Evolutionary conservation across 2,888 invertebrate species (phyloP).

Genomic region (Dione juno): DNA sequence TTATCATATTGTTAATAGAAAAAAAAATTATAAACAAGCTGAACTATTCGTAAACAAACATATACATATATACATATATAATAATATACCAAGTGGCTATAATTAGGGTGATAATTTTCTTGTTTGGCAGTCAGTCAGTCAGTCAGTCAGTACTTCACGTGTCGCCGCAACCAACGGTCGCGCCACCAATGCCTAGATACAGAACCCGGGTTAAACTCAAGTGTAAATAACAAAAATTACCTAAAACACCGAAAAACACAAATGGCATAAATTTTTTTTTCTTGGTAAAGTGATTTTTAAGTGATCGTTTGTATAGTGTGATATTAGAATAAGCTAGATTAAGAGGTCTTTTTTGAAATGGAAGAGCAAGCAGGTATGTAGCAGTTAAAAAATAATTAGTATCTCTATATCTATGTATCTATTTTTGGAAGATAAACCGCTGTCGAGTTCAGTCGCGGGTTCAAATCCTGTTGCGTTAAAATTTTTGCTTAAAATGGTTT

Average conservation of each 20-base stretch:
- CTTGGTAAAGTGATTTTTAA: slow-evolving; percentile 44
- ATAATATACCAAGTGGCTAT: not conserved
- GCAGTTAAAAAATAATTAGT: slow-evolving; percentile 24
- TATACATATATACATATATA: not conserved
- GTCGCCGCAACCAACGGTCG: slow-evolving; percentile 42
- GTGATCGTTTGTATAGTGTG: slow-evolving; percentile 59
- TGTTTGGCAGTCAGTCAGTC: slow-evolving; percentile 32
- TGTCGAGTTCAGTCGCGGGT: no score
- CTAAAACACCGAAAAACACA: slow-evolving; percentile 21
- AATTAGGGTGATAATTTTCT: not conserved
- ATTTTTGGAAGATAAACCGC: no score
- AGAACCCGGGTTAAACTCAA: slow-evolving; percentile 76
- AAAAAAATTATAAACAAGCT: no score
- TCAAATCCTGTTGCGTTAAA: no score
- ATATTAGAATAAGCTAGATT: slow-evolving; percentile 74
- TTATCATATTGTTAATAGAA: no score
- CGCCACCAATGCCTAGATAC: slow-evolving; percentile 62
- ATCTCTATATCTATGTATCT: no score
- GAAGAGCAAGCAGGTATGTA: slow-evolving; percentile 73
- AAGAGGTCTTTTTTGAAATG: slow-evolving; percentile 56
- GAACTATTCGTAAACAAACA: not conserved
- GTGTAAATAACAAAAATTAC: slow-evolving; percentile 43
- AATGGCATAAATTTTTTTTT: slow-evolving; percentile 42
- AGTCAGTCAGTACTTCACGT: slow-evolving; percentile 37
- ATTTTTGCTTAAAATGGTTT: no score